Evolutionary conservation across 2,797 vertebrate genomes (phyloP).

Genomic region (Melanotaenia pygmaea): DNA sequence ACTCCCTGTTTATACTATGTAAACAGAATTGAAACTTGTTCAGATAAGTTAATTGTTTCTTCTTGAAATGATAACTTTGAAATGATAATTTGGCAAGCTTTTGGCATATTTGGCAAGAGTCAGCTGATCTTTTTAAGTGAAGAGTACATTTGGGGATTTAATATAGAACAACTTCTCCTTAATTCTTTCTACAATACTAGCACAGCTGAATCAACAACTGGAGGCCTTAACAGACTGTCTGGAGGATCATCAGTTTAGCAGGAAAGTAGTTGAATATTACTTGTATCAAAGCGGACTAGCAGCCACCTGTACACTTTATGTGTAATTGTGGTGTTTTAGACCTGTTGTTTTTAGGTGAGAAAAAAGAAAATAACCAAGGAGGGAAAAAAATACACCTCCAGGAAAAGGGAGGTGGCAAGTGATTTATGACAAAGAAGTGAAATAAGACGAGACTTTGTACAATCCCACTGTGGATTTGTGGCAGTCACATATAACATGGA

Average conservation of each 20-base stretch:
- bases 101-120: slow-evolving; percentile 25
- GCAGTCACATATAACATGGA: slow-evolving; percentile 35
- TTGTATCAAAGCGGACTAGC: slow-evolving; percentile 24
- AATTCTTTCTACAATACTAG: slow-evolving; percentile 22
- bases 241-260: slow-evolving; percentile 39
- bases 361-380: neutral
- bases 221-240: slow-evolving; percentile 15
- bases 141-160: slow-evolving; percentile 40
- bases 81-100: slow-evolving; percentile 14
- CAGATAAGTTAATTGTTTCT: slow-evolving; percentile 18
- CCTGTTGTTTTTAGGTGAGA: neutral
- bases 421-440: slow-evolving; percentile 24
- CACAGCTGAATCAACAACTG: slow-evolving; percentile 61
- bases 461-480: slow-evolving; percentile 28
- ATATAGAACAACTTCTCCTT: slow-evolving; percentile 23
- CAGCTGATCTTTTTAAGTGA: slow-evolving; percentile 42
- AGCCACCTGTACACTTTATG: neutral
- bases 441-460: slow-evolving; percentile 12
- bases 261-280: slow-evolving; percentile 8
- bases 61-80: slow-evolving; percentile 20
- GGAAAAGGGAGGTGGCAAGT: neutral
- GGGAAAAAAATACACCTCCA: neutral
- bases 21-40: slow-evolving; percentile 36
- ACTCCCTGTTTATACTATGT: neutral
- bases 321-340: slow-evolving; percentile 1